Evolutionary conservation across 2,888 invertebrate species (phyloP).

Genomic region (Maniola hyperantus): DNA sequence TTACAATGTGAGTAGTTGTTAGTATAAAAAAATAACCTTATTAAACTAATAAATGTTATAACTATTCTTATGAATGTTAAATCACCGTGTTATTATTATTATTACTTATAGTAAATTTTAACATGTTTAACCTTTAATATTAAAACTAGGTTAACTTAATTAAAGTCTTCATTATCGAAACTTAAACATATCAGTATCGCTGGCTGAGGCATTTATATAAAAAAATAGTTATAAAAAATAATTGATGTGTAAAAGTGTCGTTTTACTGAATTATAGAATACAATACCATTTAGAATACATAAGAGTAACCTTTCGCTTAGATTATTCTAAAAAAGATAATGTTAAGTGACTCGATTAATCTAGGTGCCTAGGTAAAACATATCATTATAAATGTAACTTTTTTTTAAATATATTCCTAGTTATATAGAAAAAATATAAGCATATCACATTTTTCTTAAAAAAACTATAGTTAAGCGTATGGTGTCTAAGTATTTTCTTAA

Average conservation of each 20-base stretch:
- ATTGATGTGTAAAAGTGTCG: conserved; percentile 61
- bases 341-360: conserved; percentile 43
- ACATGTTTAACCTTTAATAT: conserved; percentile 66
- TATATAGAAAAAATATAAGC: conserved; percentile 42
- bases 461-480: conserved; percentile 54
- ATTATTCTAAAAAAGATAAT: conserved; percentile 34
- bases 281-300: conserved; percentile 17
- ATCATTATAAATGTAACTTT: conserved; percentile 54
- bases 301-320: conserved; percentile 44
- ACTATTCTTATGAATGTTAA: conserved; percentile 47
- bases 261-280: conserved; percentile 23
- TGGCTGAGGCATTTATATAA: conserved; percentile 82
- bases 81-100: conserved; percentile 26
- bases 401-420: conserved; percentile 42
- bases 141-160: conserved; percentile 58
- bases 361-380: conserved; percentile 75
- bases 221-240: conserved; percentile 52
- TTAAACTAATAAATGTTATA: conserved; percentile 50
- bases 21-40: conserved; percentile 29
- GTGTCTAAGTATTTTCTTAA: conserved; percentile 67
- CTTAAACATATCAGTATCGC: conserved; percentile 79
- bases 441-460: conserved; percentile 49
- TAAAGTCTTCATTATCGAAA: conserved; percentile 72
- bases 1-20: conserved; percentile 43
- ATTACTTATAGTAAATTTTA: conserved; percentile 51